Base-by-base conservation (phyloP, 2,113 vertebrate genomes). In the Myrmecobius fasciatus region DNA sequence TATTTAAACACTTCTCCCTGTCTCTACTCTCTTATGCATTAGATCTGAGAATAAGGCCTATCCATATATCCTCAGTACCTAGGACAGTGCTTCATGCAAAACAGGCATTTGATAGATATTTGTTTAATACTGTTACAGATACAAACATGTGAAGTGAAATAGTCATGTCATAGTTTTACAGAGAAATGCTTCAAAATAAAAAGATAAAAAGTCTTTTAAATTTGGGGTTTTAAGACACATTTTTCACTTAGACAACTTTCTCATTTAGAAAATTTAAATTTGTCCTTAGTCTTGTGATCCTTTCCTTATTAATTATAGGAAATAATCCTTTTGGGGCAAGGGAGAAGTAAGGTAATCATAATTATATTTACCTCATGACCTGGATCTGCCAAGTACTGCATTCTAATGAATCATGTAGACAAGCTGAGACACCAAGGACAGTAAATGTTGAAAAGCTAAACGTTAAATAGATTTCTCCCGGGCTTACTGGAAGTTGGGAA, bases 381-480 rank as follows among this genome's bases (percentile, higher is more conserved):
- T 97, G 97, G 95, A 97, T 98, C 96, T 96, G 91, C 93, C 93
- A 96, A 91, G 91, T 36, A 92, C 8, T 92, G 91, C 94, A 96
- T 88, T 97, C 52, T 67, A 94, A 96, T 93, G 97, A 96, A 96
- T 95, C 89, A 53, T 91, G 90, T 8, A 95, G 52, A 91, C 43
- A 94, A 92, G 91, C 92, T 97, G 95, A 97, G 88, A 90, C 53
- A 52, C 2, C 24, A 12, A 94, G 91, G 92, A 53, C 94, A 36
- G 94, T 3, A 48, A 31, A 93, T 28, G 22, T 90, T 95, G 31
- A 92, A 96, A 96, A 90, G 8, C 14, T 10, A 90, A 90, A 1
- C n/a, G 1, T 28, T 92, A 94, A 89, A 54, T 22, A 46, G 46
- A 90, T 90, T 91, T 20, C 31, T 89, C 60, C 67, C 2, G 47